Evolutionary conservation across 2,888 invertebrate genomes (phyloP), one percentile per base, ranked within the genome.

Genomic region (Chorisops tibialis): DNA sequence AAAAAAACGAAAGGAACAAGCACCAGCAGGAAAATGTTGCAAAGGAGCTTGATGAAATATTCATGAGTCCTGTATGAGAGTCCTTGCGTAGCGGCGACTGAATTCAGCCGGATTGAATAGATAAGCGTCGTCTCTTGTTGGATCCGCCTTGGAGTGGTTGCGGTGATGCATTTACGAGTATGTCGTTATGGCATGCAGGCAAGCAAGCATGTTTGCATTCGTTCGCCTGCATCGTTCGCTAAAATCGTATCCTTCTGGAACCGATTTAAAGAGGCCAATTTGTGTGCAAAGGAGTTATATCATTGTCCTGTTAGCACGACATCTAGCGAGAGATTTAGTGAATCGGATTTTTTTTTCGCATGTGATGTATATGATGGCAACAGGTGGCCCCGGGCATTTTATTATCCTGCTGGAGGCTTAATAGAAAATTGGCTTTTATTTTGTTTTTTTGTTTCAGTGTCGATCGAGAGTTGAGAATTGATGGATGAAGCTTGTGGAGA

Each of bases 231-330:
- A 14, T 39, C 39, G 5, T 12, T 3, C 7, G 18, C 18, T 38
- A n/a, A 38, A 43, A 56, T 56, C 56, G 43, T 56, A 54, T 41
- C 39, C 41, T 54, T 41, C 22, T 54, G 56, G 56, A 56, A 45
- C 43, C 56, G 19, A 43, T 56, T 56, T 43, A 56, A 56, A 56
- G 56, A 43, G 56, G 56, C 56, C 56, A 56, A 56, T 56, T 56
- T 56, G 56, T 56, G 56, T 56, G 56, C 56, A 43, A 56, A 56
- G 56, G 56, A 56, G 56, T 56, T 56, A n/a, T n/a, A 56, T 56
- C 56, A 56, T 56, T 56, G 56, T 56, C 56, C 56, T 56, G 56
- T 56, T 56, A 45, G 56, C 56, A 56, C 56, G 43, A 56, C 56
- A 56, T 56, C 56, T 30, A 24, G 56, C 45, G 30, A 43, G 24